Conservation (phyloP, 2,888 invertebrate species). For the Aspidiotus destructor region DNA sequence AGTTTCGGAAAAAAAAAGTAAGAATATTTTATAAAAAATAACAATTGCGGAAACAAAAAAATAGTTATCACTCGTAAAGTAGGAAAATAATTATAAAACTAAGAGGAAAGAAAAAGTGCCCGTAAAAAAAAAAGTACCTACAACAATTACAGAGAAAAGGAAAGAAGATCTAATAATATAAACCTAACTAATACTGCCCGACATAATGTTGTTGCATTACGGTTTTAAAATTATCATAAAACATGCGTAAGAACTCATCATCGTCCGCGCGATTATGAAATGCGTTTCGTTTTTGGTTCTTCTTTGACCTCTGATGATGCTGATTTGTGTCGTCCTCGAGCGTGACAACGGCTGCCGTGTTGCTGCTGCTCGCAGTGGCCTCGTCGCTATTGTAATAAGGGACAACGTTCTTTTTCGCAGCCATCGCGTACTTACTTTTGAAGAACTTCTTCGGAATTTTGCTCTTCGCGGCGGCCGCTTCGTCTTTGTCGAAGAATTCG, state of each 20-base stretch:
- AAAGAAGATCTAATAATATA: too few species aligned
- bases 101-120: too few species aligned
- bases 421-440: not conserved
- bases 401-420: conserved; percentile 1
- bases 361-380: not conserved
- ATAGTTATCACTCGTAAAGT: too few species aligned
- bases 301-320: not conserved
- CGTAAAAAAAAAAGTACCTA: too few species aligned
- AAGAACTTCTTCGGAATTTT: conserved; percentile 8
- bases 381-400: not conserved
- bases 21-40: too few species aligned
- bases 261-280: not conserved
- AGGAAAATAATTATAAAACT: too few species aligned
- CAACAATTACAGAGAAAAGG: too few species aligned
- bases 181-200: not conserved
- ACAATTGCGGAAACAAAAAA: too few species aligned
- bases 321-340: not conserved
- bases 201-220: not conserved
- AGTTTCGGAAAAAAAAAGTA: too few species aligned
- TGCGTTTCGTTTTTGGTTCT: not conserved
- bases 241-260: not conserved
- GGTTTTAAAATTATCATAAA: not conserved
- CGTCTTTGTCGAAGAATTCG: not conserved
- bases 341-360: too few species aligned
- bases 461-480: not conserved